Evolutionary conservation across 2,113 vertebrate species (phyloP).

Genomic region (Alligator sinensis): DNA sequence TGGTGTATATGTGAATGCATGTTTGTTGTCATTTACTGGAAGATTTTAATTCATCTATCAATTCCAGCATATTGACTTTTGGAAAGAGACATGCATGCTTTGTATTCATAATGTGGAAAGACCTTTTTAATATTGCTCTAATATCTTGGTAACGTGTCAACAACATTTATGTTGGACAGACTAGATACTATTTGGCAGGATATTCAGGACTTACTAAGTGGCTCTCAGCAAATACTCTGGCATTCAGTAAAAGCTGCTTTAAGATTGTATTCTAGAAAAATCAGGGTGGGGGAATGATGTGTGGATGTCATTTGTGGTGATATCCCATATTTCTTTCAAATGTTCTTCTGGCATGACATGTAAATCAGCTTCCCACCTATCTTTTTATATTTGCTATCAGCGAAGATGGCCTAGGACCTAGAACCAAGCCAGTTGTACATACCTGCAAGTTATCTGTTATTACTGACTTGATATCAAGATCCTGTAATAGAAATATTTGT

Average conservation of each 20-base stretch:
- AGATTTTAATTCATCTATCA: neutral
- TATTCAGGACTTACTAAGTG: neutral
- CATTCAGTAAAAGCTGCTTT: neutral
- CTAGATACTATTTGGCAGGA: neutral
- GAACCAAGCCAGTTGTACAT: accelerated
- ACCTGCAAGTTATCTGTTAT: neutral
- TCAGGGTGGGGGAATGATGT: neutral
- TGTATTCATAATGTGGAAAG: neutral
- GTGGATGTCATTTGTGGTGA: neutral
- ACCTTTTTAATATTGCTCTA: neutral
- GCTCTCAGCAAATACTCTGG: neutral
- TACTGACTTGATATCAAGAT: accelerated
- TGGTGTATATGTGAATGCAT: neutral
- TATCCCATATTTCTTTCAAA: neutral
- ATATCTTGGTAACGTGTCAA: neutral
- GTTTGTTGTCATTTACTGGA: neutral
- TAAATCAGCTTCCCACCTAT: neutral
- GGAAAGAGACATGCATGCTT: neutral
- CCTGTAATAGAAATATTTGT: neutral
- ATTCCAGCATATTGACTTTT: neutral
- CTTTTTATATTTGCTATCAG: neutral
- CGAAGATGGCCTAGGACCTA: neutral
- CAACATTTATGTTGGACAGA: neutral
- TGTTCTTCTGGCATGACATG: accelerated
- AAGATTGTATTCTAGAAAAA: neutral